Conservation (phyloP, 2,113 vertebrate genomes). For the Nanorana parkeri region DNA sequence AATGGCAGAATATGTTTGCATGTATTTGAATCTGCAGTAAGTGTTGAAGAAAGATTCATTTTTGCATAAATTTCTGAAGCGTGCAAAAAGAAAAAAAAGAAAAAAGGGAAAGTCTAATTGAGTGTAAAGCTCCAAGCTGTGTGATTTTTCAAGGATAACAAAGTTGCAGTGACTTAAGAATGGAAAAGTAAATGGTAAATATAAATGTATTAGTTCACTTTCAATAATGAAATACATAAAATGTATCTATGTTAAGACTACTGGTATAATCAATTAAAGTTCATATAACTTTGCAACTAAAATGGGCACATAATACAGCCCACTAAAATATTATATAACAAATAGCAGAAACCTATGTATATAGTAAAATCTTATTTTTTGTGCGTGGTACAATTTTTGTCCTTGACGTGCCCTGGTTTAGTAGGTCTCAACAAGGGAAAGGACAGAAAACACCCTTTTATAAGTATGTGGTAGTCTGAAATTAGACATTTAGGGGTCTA, state of each 20-base stretch:
- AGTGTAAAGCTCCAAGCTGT: neutral
- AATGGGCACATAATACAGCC: too few relatives aligned
- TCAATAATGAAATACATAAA: neutral
- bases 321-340: too few relatives aligned
- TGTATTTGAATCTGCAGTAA: constrained; percentile 26
- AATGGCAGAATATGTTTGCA: constrained; percentile 25
- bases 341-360: too few relatives aligned
- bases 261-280: too few relatives aligned
- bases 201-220: neutral
- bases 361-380: too few relatives aligned
- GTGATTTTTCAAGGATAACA: neutral
- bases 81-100: neutral
- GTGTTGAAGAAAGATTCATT: neutral
- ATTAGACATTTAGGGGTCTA: too few relatives aligned
- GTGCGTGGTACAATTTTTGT: too few relatives aligned
- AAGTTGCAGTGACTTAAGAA: neutral
- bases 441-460: too few relatives aligned
- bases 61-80: neutral
- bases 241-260: neutral
- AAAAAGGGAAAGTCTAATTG: neutral
- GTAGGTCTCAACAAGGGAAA: too few relatives aligned
- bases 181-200: neutral
- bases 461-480: too few relatives aligned
- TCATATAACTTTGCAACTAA: too few relatives aligned
- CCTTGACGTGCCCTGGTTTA: too few relatives aligned